Base-by-base conservation (phyloP, 2,797 vertebrate genomes). In the Peromyscus attwateri region DNA sequence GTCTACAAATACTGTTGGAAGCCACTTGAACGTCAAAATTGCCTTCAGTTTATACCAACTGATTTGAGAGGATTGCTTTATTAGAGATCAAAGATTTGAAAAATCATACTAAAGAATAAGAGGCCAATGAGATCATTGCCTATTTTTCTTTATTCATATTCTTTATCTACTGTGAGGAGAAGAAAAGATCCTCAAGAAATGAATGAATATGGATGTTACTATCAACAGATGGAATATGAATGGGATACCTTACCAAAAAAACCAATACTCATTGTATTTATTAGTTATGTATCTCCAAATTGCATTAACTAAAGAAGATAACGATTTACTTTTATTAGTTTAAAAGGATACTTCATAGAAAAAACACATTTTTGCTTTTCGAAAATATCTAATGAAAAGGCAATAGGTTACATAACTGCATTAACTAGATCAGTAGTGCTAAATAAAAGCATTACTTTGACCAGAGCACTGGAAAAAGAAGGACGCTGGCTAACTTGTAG, bases 311-410 rank as follows among this genome's bases (percentile, higher is more conserved):
- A 17, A 92, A 94, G 13, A 91, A 62, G 4, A 75, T 68, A 57
- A 96, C 77, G 4, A 66, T 52, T 89, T 16, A 75, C 73, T 73
- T 93, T 46, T 92, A 90, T 90, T 31, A 73, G 27, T 94, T 96
- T 89, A 80, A 87, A 43, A 87, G 55, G 19, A n/a, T 60, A 52
- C 8, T 75, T 96, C 34, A 94, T 60, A 95, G 40, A 25, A 95
- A 95, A 87, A 66, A 60, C 3, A 75, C 77, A 40, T 55, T 79
- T 92, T 76, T 75, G 6, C 52, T 34, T 73, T 34, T 13, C 80
- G 76, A 75, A 13, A 87, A 49, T 37, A 90, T 49, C 71, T 92
- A 90, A 94, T 17, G 23, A 17, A 92, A 94, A 76, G 64, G 37
- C 0, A 1, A 57, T 79, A 14, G 64, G 57, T 95, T 90, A 64